phyloP scores from a whole-genome alignment of 1,140 invertebrate species.

The Tenebrio molitor region DNA sequence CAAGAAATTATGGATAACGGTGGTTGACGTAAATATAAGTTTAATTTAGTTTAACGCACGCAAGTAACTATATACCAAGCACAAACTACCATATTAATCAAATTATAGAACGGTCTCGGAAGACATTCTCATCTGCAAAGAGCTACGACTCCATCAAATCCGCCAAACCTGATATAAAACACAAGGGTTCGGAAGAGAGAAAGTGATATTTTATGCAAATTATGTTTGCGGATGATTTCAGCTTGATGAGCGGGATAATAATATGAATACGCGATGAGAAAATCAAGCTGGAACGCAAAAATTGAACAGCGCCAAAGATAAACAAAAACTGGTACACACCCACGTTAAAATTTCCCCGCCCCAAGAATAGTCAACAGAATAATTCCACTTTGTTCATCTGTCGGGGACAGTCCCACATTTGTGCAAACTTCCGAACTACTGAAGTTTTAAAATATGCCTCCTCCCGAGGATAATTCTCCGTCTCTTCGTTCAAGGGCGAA shows the following conservation, averaged over 20 bases:
- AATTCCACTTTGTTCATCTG: background rate
- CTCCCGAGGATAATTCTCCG: background rate
- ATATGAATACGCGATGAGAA: background rate
- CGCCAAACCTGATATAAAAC: background rate
- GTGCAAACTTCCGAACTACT: too few relatives aligned
- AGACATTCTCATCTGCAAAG: background rate
- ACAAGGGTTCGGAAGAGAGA: background rate
- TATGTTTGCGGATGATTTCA: constrained; percentile 4
- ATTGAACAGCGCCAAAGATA: too few relatives aligned
- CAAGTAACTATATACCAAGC: constrained; percentile 8
- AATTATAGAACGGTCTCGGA: background rate
- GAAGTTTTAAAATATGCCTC: constrained; percentile 5
- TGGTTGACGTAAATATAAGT: background rate
- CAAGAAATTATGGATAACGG: constrained; percentile 14
- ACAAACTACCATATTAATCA: constrained; percentile 12
- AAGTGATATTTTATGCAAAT: constrained; percentile 1
- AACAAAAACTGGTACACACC: too few relatives aligned
- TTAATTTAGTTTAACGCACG: constrained; percentile 10
- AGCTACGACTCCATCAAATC: background rate
- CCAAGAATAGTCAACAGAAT: background rate
- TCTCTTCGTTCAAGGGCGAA: background rate
- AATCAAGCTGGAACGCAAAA: background rate
- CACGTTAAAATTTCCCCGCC: background rate
- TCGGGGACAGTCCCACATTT: too few relatives aligned
- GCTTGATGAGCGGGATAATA: background rate